Evolutionary conservation across 2,888 invertebrate species (phyloP), one percentile per base, ranked within the genome.

Genomic region (Pachydiplax longipennis): DNA sequence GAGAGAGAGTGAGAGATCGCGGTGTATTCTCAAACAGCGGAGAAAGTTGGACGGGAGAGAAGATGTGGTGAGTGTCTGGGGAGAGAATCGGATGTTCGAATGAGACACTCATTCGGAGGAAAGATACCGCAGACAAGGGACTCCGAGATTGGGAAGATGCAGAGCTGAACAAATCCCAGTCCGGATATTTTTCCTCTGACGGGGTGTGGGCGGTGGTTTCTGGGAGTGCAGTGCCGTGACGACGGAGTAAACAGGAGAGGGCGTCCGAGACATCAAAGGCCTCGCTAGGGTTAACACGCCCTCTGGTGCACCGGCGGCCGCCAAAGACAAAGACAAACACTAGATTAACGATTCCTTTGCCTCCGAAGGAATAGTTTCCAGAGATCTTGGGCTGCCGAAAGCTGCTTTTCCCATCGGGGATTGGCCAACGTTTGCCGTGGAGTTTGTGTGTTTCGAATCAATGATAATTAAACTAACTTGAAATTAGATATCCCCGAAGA

Each of bases 321-420:
- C n/a, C 58, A 37, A 6, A 87, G 61, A 87, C 87, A 65, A 87
- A 87, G 87, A 87, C 87, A 87, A 87, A 87, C 87, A 87, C 87
- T 61, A 87, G 87, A 87, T 87, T 87, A 87, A 61, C 87, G 87
- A 87, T 87, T 87, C 61, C 87, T 87, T 87, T 87, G 61, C 58
- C 37, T 58, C 40, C 58, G 37, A n/a, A 87, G 87, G 61, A 87
- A 87, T 87, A 65, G 61, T 87, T 87, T 22, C 65, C 3, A 35
- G 87, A 87, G 87, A 87, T 87, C 87, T 87, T 87, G 61, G 61
- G 82, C 48, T 12, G n/a, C 82, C 40, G 15, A 58, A 83, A 83
- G 83, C 25, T 31, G 61, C 58, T 25, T 37, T 58, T 35, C 58
- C 58, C 83, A 83, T 83, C 83, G 83, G 83, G 48, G 83, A 58